Conservation (phyloP, 2,113 vertebrate species). For the Butorides virescens region DNA sequence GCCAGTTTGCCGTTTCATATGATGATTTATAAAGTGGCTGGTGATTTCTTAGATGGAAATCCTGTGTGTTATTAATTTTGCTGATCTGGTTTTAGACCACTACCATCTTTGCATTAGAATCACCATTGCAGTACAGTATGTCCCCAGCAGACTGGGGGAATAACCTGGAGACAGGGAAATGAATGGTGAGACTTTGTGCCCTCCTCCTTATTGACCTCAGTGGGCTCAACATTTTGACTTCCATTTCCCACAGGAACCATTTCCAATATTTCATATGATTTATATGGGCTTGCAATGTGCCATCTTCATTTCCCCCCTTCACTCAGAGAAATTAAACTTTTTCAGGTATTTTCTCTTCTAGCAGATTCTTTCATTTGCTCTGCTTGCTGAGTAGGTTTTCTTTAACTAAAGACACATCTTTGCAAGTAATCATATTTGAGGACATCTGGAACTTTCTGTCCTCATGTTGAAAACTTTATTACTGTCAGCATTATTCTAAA, state of each 20-base stretch:
- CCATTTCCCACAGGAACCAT: neutral
- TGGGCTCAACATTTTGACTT: neutral
- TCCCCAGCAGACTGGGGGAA: neutral
- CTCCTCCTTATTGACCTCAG: neutral
- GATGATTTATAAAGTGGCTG: neutral
- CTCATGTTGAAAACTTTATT: neutral
- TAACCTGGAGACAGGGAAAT: neutral
- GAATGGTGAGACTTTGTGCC: neutral
- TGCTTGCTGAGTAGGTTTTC: neutral
- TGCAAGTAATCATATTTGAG: neutral
- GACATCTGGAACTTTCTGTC: neutral
- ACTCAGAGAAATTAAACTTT: neutral
- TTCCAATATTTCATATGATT: neutral
- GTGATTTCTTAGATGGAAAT: neutral
- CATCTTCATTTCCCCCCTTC: neutral
- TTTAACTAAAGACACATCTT: neutral
- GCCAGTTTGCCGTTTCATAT: neutral
- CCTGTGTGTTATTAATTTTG: neutral
- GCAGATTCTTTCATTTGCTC: neutral
- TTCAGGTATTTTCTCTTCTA: neutral
- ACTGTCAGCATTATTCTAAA: neutral
- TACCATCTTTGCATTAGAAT: neutral
- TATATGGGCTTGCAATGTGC: neutral
- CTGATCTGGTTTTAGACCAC: neutral
- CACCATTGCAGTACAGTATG: neutral